phyloP scores from a whole-genome alignment of 2,113 vertebrate species.

The Phoxinus phoxinus region DNA sequence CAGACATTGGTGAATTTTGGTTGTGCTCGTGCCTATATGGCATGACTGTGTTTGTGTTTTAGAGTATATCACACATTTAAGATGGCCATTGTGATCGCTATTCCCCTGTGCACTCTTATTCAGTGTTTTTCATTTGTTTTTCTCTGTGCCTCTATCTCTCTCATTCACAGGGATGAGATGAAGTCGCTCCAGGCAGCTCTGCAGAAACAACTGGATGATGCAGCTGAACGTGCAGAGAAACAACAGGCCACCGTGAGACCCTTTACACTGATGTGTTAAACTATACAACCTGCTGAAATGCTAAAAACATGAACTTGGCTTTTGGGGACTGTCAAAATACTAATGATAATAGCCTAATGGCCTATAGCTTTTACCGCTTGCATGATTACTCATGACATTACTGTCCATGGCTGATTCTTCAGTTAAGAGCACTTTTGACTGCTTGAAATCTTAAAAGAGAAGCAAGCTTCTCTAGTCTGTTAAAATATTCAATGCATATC shows the following conservation, averaged over 20 bases:
- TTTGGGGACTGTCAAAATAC: too few relatives aligned
- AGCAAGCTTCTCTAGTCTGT: background rate
- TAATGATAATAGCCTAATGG: background rate
- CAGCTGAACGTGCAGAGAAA: constrained; percentile 90
- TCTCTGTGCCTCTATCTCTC: constrained; percentile 20
- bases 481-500: background rate
- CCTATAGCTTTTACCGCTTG: background rate
- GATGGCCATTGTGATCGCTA: background rate
- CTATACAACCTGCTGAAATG: constrained; percentile 4
- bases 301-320: background rate
- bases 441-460: background rate
- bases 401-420: background rate
- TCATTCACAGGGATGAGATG: constrained; percentile 90
- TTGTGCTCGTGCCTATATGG: background rate
- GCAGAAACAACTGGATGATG: constrained; percentile 96
- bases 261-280: constrained; percentile 53
- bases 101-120: background rate
- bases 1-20: background rate
- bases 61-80: background rate
- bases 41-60: background rate
- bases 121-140: constrained; percentile 11
- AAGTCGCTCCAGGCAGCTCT: constrained; percentile 93
- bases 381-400: background rate
- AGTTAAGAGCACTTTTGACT: background rate
- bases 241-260: constrained; percentile 94